Base-by-base conservation (phyloP, 1,140 invertebrate species). In the Drosophila lacteicornis region DNA sequence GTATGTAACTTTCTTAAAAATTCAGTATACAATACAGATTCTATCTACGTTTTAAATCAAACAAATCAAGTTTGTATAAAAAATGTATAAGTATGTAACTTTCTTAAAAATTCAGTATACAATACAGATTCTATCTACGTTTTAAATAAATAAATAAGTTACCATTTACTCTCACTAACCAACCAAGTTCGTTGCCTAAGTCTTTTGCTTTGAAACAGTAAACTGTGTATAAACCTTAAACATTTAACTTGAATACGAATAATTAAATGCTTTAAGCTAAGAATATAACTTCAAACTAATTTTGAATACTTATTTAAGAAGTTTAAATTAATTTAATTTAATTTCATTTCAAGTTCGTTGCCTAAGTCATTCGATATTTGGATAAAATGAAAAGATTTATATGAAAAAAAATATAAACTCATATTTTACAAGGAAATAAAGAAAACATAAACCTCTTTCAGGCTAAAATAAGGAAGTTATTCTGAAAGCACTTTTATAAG, bases 141-240 rank as follows among this genome's bases (percentile, higher is more conserved):
- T 33, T 33, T 17, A 8, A 7, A 33, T 51, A 12, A 7, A 19
- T 33, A 17, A 25, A 25, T 33, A 17, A 25, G 0, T 25, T 25
- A 25, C 2, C 22, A 22, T 25, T 25, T 2, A 22, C 19, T 22
- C 19, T 1, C 19, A 22, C 19, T 2, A 22, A 22, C 19, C 13
- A 4, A 8, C 6, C 81, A 79, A 75, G 90, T 91, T 91, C 51
- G 81, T 80, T 91, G 76, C 79, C 60, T 80, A 69, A 91, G 79
- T 88, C 81, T 79, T 92, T 91, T 58, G 83, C 74, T 83, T 56
- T 30, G 4, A 0, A 0, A 17, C 0, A 17, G 1, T 3, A 15
- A 4, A 8, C 11, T 53, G 2, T 13, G 0, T 33, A 17, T 4
- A 13, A 7, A 17, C 1, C 2, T 27, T 0, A n/a, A 4, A 11